Base-by-base conservation (phyloP, 92 coral and sea anemone species). In the Actinostola sp. region DNA sequence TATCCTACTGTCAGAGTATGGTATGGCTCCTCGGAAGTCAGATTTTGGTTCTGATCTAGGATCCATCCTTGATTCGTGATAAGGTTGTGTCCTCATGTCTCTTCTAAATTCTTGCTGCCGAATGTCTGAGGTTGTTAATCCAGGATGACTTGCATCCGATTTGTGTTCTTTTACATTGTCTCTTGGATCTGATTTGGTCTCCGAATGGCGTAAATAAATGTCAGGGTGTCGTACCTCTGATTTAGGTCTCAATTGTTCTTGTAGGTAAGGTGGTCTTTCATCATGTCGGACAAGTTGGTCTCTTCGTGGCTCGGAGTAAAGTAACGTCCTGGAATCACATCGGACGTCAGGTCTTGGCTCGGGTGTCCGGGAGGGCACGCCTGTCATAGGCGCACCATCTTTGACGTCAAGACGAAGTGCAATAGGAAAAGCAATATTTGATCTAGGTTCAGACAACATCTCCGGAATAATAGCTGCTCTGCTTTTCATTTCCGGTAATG, bases 381-480 rank as follows among this genome's bases (percentile, higher is more conserved):
- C 50, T 39, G 51, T 49, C 20, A 14, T 24, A 16, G 61, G 45
- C 0, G 62, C 36, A 21, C 56, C 62, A 28, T 75, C 62, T 31
- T 52, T 63, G 25, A 70, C 2, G 30, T 73, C 80, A 49, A 58
- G 59, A 26, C 77, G 77, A 33, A 63, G 78, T 28, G 95, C 89
- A 28, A 83, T 88, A 8, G 85, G 89, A 30, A 87, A 78, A 12
- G 12, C 82, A 43, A 63, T 35, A 30, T 60, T 48, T 14, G 58
- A 41, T n/a, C 67, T 63, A 15, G 75, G 28, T 27, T 78, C 82
- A 35, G 66, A 26, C 51, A 34, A 56, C 62, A 87, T 50, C 28
- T 87, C 96, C 17, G 96, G 96, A 33, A 90, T 87, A 15, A 87
- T 79, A 34, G 96, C 96, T 6, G 92, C 96, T 55, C 87, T 78